Percentiles rank a stretch among this genome's conserved stretches.
phyloP scores from a whole-genome alignment of 2,797 vertebrate species.

The Hoplostethus atlanticus region DNA sequence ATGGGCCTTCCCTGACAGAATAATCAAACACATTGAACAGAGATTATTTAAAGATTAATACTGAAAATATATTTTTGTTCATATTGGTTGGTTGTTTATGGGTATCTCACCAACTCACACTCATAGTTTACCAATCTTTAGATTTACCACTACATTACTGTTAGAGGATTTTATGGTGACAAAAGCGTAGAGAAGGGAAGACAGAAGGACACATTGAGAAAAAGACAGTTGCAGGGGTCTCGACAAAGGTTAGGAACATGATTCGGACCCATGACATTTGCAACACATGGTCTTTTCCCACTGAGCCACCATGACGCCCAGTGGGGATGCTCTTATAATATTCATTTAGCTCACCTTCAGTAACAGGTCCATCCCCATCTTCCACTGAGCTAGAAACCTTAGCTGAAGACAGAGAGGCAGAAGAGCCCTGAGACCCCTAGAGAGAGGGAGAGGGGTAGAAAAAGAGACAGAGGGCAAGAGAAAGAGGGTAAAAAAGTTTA shows the following conservation, averaged over 20 bases:
- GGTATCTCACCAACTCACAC: background rate
- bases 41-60: no score
- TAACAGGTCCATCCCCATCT: constrained; percentile 84
- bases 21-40: no score
- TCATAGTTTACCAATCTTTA: background rate
- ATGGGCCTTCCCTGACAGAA: no score
- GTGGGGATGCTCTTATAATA: background rate
- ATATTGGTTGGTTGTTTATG: no score
- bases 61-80: no score
- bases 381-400: constrained; percentile 93
- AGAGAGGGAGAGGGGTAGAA: constrained; percentile 37
- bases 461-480: constrained; percentile 2
- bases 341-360: constrained; percentile 86
- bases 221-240: no score
- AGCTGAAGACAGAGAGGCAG: constrained; percentile 91
- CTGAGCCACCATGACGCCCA: constrained; percentile 4
- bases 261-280: constrained; percentile 60
- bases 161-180: background rate
- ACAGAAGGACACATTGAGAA: constrained; percentile 21
- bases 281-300: constrained; percentile 21
- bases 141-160: constrained; percentile 1
- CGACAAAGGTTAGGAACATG: constrained; percentile 53
- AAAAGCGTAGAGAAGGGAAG: constrained; percentile 4
- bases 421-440: constrained; percentile 93
- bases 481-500: background rate